Conservation (phyloP, 1,140 invertebrate species). For the Psix sp. region DNA sequence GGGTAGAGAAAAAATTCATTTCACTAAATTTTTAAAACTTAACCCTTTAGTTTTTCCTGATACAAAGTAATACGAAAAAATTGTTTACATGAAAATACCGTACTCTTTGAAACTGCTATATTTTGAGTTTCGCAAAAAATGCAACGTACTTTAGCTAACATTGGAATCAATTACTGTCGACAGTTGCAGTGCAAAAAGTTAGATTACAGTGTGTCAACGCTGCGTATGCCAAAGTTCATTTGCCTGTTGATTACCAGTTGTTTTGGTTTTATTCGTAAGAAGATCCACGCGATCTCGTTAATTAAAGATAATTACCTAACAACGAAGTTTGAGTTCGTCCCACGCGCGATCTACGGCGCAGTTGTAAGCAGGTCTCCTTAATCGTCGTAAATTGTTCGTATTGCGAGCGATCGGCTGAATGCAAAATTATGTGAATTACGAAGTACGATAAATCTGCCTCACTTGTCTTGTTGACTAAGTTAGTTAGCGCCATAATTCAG, state of each 20-base stretch:
- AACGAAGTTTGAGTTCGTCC: slow-evolving; percentile 63
- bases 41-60: no score
- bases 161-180: slow-evolving; percentile 28
- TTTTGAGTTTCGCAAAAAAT: no score
- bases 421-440: slow-evolving; percentile 48
- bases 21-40: no score
- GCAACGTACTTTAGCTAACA: slow-evolving; percentile 11
- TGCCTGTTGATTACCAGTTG: slow-evolving; percentile 30
- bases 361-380: slow-evolving; percentile 43
- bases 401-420: slow-evolving; percentile 58
- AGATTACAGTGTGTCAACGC: slow-evolving; percentile 21
- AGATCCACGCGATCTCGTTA: slow-evolving; percentile 62
- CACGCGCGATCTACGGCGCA: slow-evolving; percentile 63
- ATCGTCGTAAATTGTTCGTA: slow-evolving; percentile 50
- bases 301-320: slow-evolving; percentile 66
- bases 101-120: no score
- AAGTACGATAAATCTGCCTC: slow-evolving; percentile 33
- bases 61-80: no score
- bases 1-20: no score
- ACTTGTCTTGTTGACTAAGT: slow-evolving; percentile 34
- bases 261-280: slow-evolving; percentile 40
- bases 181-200: slow-evolving; percentile 27
- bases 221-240: slow-evolving; percentile 25
- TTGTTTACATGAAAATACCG: no score
- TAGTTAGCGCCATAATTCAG: slow-evolving; percentile 24